Evolutionary conservation across 1,140 invertebrate genomes (phyloP).

Genomic region (Hypothenemus hampei): DNA sequence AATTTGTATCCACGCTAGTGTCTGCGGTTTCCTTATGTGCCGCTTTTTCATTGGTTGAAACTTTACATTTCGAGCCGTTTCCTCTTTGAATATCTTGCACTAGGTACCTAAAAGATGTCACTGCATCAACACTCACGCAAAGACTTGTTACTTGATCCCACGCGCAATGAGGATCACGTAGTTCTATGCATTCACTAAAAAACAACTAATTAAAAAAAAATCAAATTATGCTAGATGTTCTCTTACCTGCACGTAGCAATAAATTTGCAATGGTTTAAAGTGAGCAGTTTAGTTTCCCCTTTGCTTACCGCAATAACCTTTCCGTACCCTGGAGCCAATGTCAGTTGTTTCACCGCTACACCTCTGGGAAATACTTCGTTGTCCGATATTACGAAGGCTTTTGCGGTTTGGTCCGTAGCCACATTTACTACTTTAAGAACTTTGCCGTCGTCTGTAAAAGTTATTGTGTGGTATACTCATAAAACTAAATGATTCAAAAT

Average conservation of each 20-base stretch:
- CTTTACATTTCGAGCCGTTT: constrained; percentile 37
- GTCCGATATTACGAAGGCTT: constrained; percentile 80
- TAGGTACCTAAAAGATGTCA: constrained; percentile 38
- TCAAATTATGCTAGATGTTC: neutral
- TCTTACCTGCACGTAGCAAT: constrained; percentile 62
- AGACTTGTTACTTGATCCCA: constrained; percentile 78
- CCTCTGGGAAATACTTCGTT: constrained; percentile 67
- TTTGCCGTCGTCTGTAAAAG: constrained; percentile 75
- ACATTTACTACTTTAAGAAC: constrained; percentile 90
- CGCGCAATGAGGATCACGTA: constrained; percentile 97
- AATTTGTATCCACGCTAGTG: constrained; percentile 16
- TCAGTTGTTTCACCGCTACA: constrained; percentile 65
- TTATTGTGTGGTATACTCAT: too few relatives aligned
- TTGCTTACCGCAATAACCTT: constrained; percentile 89
- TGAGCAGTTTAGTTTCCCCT: constrained; percentile 79
- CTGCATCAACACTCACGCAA: constrained; percentile 52
- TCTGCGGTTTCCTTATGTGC: constrained; percentile 27
- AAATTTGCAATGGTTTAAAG: constrained; percentile 77
- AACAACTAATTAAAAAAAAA: constrained; percentile 22
- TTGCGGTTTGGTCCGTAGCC: constrained; percentile 54
- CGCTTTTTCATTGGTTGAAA: constrained; percentile 28
- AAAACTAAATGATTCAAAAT: too few relatives aligned
- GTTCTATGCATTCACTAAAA: constrained; percentile 74
- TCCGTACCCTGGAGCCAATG: constrained; percentile 59
- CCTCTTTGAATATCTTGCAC: constrained; percentile 41